Base-by-base conservation (phyloP, 2,888 invertebrate species). In the Microchrysa polita region DNA sequence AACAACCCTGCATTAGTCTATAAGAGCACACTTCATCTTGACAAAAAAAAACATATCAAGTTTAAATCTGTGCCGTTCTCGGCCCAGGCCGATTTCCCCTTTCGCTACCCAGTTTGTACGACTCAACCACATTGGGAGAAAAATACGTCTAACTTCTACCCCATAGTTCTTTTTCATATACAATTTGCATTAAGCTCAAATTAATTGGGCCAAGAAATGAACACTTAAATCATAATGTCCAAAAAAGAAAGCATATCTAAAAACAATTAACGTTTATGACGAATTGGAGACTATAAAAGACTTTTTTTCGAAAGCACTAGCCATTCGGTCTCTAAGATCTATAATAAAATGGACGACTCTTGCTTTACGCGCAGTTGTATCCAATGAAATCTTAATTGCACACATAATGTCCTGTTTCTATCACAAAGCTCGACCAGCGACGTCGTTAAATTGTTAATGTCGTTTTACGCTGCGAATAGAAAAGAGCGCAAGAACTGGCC, bases 221-320 rank as follows among this genome's bases (percentile, higher is more conserved):
- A 7, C 27, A 34, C 27, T n/a, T n/a, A 34, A 34, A 34, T 7
- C 4, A 34, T 7, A 34, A 59, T 9, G 59, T 22, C 14, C 27
- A 27, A 59, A 22, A 23, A 52, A 67, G 20, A n/a, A 27, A 10
- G 23, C 2, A 60, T 27, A 60, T 27, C 27, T 34, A 20, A 22
- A 67, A 67, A 52, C 65, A 67, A 67, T 67, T 67, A 67, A 20
- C n/a, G 44, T 67, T 67, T 67, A 67, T 44, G 20, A 23, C 48
- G 10, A 48, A 18, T 5, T 34, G 48, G 48, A n/a, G 14, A 48
- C 48, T 34, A 48, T 48, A n/a, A 48, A 48, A 48, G 48, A 12
- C 48, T n/a, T n/a, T n/a, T n/a, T n/a, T 12, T n/a, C 4, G 48
- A 67, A 44, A 34, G 2, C 27, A 2, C 2, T 7, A 34, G 27